Percentiles rank a stretch among this genome's conserved stretches.
Conservation (phyloP, 2,888 invertebrate genomes). For the Philereme vetulata region DNA sequence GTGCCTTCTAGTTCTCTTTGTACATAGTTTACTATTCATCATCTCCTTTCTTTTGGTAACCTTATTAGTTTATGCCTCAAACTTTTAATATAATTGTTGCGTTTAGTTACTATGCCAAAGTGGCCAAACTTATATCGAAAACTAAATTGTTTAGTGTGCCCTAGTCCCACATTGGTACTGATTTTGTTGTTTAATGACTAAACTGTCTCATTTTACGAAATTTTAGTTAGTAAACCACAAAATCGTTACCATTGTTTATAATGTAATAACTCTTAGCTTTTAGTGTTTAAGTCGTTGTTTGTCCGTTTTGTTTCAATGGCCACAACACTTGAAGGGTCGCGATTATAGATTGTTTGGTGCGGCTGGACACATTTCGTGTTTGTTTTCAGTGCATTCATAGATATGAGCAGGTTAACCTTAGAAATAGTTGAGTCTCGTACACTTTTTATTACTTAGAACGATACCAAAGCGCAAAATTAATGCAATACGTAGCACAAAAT, state of each 20-base stretch:
- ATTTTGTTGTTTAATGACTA: no score
- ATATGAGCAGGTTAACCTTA: neutral
- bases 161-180: conserved; percentile 50
- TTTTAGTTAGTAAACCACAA: no score
- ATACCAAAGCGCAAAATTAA: neutral
- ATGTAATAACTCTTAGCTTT: conserved; percentile 50
- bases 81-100: conserved; percentile 28
- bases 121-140: conserved; percentile 47
- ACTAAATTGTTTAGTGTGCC: conserved; percentile 51
- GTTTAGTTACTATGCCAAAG: conserved; percentile 40
- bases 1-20: conserved; percentile 79
- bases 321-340: conserved; percentile 53
- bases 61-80: conserved; percentile 20
- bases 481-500: neutral
- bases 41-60: conserved; percentile 36
- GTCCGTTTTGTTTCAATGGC: conserved; percentile 34
- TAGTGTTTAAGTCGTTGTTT: conserved; percentile 37
- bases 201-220: no score
- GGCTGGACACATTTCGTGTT: conserved; percentile 20
- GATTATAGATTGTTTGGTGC: conserved; percentile 37
- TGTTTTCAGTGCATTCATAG: conserved; percentile 48
- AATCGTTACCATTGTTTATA: conserved; percentile 38
- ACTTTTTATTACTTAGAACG: neutral
- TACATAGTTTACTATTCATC: conserved; percentile 60
- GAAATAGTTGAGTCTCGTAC: neutral